Evolutionary conservation across 2,797 vertebrate genomes (phyloP).

Genomic region (Hippoglossus hippoglossus): DNA sequence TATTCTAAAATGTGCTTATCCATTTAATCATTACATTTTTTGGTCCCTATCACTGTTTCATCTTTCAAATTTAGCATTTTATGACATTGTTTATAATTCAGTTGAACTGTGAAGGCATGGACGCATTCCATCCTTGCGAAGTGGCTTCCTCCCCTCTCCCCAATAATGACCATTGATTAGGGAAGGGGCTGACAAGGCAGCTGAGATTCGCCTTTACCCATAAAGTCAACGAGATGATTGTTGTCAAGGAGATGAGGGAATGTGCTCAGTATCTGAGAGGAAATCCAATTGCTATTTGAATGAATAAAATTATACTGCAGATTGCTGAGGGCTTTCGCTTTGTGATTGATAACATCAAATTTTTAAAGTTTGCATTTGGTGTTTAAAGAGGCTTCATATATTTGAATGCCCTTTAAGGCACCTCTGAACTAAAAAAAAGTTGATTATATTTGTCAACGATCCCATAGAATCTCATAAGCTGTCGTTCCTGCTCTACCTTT

Average conservation of each 20-base stretch:
- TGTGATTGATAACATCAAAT: slow-evolving; percentile 46
- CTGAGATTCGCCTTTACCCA: slow-evolving; percentile 41
- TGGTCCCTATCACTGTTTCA: neutral
- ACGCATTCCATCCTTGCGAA: slow-evolving; percentile 35
- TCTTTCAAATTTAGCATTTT: slow-evolving; percentile 10
- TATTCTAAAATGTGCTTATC: neutral
- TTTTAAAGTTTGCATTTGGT: slow-evolving; percentile 26
- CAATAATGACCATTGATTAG: slow-evolving; percentile 54
- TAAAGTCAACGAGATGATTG: slow-evolving; percentile 66
- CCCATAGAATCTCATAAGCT: slow-evolving; percentile 28
- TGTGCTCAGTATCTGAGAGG: slow-evolving; percentile 43
- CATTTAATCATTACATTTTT: neutral
- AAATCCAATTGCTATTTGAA: slow-evolving; percentile 48
- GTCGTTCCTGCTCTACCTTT: slow-evolving; percentile 9
- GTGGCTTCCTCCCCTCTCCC: slow-evolving; percentile 37
- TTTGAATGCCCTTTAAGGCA: slow-evolving; percentile 31
- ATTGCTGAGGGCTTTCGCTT: slow-evolving; percentile 35
- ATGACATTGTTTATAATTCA: slow-evolving; percentile 6
- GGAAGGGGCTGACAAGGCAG: slow-evolving; percentile 59
- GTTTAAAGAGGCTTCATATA: slow-evolving; percentile 17
- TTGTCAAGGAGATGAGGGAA: slow-evolving; percentile 63
- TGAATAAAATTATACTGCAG: slow-evolving; percentile 44
- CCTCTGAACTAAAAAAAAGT: slow-evolving; percentile 16
- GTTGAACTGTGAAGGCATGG: slow-evolving; percentile 21
- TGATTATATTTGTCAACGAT: slow-evolving; percentile 17